Evolutionary conservation across 2,888 invertebrate species (phyloP).

Genomic region (Lysandra bellargus): DNA sequence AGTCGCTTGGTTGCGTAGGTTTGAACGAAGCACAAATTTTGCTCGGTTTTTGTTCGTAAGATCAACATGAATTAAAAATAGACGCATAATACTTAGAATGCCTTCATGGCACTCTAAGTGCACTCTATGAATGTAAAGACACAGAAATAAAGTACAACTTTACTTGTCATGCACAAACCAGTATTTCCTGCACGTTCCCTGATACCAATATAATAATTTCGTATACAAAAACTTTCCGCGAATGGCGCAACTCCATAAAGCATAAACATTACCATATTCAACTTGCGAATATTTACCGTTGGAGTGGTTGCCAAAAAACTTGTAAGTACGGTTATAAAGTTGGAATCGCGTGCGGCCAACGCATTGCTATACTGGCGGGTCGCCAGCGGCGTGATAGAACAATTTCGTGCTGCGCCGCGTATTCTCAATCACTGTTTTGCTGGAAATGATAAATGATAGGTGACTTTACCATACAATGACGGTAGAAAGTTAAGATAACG

Average conservation of each 20-base stretch:
- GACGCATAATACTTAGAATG: too few relatives aligned
- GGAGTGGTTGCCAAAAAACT: constrained; percentile 14
- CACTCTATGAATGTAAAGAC: too few relatives aligned
- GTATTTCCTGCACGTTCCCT: neutral
- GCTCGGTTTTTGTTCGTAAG: too few relatives aligned
- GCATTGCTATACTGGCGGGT: neutral
- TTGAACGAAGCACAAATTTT: too few relatives aligned
- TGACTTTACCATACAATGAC: neutral
- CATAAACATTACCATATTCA: constrained; percentile 10
- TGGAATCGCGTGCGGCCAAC: neutral
- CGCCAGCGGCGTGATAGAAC: neutral
- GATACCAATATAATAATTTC: neutral
- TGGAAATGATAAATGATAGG: neutral
- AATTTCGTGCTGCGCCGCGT: neutral
- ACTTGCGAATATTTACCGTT: constrained; percentile 7
- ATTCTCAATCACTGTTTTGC: neutral
- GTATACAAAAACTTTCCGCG: neutral
- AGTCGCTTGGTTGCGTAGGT: too few relatives aligned
- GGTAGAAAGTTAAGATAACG: neutral
- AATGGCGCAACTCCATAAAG: neutral
- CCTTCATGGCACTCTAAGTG: too few relatives aligned
- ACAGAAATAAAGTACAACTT: too few relatives aligned
- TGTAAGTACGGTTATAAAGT: constrained; percentile 1
- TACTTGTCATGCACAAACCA: too few relatives aligned
- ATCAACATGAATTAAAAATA: too few relatives aligned